Evolutionary conservation across 2,888 invertebrate genomes (phyloP), one percentile per base, ranked within the genome.

Genomic region (Hymenopus coronatus): DNA sequence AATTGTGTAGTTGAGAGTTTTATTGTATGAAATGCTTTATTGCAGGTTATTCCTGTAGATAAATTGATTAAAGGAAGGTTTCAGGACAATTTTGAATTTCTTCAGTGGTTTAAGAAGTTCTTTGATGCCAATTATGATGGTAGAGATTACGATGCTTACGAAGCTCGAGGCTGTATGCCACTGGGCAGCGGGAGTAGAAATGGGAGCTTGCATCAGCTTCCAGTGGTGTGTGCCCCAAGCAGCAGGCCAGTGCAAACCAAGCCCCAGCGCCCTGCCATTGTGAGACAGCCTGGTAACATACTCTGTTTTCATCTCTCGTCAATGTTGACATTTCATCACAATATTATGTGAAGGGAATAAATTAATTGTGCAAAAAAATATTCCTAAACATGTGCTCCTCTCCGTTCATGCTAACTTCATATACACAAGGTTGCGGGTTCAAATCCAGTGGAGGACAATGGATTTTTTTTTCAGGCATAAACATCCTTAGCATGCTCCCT

Each of bases 41-140:
- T 95, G 91, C 96, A 99, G 99, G 98, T 99, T 93, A 98, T 99
- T 94, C 98, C 99, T 91, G 99, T 99, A 94, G 99, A 99, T 95
- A 98, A 97, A 95, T 96, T 99, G 95, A 98, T 99, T 94, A 99
- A 99, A 94, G 99, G 98, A 93, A 97, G 99, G 93, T 99, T 99
- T 95, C 99, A 99, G 96, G 99, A 99, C 95, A 99, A 99, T 95
- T 99, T 99, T 96, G 99, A 99, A 95, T 99, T 99, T 95, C 97
- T 99, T 92, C 99, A 99, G 95, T 99, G 99, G 99, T 99, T 99
- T 95, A 99, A 99, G 96, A 99, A 99, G 94, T 99, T 99, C 95
- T 99, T 99, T 94, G 99, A 99, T 95, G 99, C 99, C 91, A 99
- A 99, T 95, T 99, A 99, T 94, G 98, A 99, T 94, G 99, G 99